Conservation (phyloP, 1,140 invertebrate genomes). For the Chironomus tepperi region DNA sequence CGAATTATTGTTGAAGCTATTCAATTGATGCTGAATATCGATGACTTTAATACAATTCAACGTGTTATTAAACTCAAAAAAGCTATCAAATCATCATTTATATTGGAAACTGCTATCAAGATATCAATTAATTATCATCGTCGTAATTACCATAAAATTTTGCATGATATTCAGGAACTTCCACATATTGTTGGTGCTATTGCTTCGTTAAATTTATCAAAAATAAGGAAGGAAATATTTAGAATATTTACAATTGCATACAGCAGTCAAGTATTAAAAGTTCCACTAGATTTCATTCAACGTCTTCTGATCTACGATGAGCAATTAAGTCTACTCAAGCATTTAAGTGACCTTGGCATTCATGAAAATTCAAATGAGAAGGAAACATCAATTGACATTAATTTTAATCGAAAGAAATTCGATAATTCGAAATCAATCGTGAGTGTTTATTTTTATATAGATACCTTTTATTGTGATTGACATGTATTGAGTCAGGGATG, state of each 20-base stretch:
- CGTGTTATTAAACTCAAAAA: conserved; percentile 35
- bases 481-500: background rate
- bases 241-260: conserved; percentile 24
- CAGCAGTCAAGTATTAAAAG: conserved; percentile 2
- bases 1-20: conserved; percentile 42
- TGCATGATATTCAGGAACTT: conserved; percentile 38
- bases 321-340: background rate
- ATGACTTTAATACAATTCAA: conserved; percentile 39
- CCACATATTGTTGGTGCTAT: conserved; percentile 42
- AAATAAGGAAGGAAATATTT: conserved; percentile 42
- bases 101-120: conserved; percentile 33
- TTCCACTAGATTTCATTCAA: background rate
- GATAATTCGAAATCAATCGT: background rate
- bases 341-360: conserved; percentile 5
- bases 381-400: background rate
- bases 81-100: background rate
- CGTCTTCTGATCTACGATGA: background rate
- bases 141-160: conserved; percentile 43
- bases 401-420: background rate
- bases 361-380: background rate
- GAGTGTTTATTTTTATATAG: background rate
- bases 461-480: background rate
- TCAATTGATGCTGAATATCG: conserved; percentile 48
- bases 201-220: conserved; percentile 41
- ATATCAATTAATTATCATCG: conserved; percentile 43